Evolutionary conservation across 1,140 invertebrate genomes (phyloP), one percentile per base, ranked within the genome.

Genomic region (Solenopsis fugax): DNA sequence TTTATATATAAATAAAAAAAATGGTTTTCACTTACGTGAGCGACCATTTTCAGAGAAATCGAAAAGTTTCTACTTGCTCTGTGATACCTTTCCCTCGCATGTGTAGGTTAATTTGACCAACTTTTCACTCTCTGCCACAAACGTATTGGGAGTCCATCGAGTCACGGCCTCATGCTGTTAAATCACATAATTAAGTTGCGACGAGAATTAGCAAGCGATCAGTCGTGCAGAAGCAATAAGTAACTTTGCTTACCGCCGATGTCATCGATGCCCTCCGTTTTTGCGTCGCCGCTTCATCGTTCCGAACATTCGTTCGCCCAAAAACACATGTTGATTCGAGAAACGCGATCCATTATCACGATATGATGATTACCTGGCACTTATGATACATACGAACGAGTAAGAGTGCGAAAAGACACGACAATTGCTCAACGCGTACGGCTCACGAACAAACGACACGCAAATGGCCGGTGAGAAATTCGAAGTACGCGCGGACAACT

Each of bases 1-100:
- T 64, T 65, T 77, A 13, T 77, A 64, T 85, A 41, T 5, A 1
- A 82, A 82, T 82, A 82, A 73, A 84, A 82, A 73, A 73, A 34
- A 21, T 37, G 12, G 7, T 41, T 12, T 9, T 5, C 54, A 18
- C 1, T 2, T 18, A 10, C 21, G 16, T 4, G 13, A 9, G 4
- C 13, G 12, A 0, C 21, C 10, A n/a, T 37, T 52, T 10, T 34
- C 6, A n/a, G 2, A 73, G 6, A 73, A 7, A 54, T 73, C 18
- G 16, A 9, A 21, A 54, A 0, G 29, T 13, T 73, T 34, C 6
- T 13, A 29, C 1, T 24, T 62, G 12, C 29, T 62, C 10, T 29
- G n/a, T 9, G n/a, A 54, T 18, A 60, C 21, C 9, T 29, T 2
- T 62, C 0, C 58, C 58, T 24, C 24, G 24, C 10, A 29, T 4